These are phyloP conservation scores for Apteryx mantelli DNA, from an alignment of 2,113 vertebrate genomes.

Conservation along the genomic window DNA sequence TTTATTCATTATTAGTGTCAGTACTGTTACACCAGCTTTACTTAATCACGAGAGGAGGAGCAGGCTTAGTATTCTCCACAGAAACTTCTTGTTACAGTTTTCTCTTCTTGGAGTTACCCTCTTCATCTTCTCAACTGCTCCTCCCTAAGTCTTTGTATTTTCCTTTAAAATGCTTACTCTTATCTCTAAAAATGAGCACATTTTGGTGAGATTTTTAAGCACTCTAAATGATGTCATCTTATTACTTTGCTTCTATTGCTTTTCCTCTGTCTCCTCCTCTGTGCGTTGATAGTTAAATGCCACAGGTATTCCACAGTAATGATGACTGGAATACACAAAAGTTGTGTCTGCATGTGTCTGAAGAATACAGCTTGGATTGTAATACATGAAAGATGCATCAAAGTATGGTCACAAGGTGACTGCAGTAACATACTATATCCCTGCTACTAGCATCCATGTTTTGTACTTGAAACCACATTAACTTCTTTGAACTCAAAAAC, in stretches of 20 bases:
- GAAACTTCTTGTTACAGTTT: background rate
- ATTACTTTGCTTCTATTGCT: background rate
- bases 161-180: constrained; percentile 30
- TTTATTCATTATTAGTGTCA: constrained; percentile 47
- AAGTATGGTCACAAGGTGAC: background rate
- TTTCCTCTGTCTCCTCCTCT: background rate
- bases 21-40: constrained; percentile 11
- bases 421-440: background rate
- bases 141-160: constrained; percentile 33
- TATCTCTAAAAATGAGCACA: constrained; percentile 3
- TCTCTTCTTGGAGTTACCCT: background rate
- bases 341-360: background rate
- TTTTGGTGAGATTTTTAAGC: background rate
- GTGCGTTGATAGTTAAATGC: background rate
- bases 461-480: background rate
- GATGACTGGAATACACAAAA: background rate
- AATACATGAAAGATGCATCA: background rate
- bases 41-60: constrained; percentile 51
- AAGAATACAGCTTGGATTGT: background rate
- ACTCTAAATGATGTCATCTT: background rate
- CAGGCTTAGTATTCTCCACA: constrained; percentile 50
- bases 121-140: constrained; percentile 37
- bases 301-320: background rate
- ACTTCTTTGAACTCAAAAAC: background rate
- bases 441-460: background rate